Evolutionary conservation across 2,113 vertebrate genomes (phyloP).

Genomic region (Otolemur garnettii): DNA sequence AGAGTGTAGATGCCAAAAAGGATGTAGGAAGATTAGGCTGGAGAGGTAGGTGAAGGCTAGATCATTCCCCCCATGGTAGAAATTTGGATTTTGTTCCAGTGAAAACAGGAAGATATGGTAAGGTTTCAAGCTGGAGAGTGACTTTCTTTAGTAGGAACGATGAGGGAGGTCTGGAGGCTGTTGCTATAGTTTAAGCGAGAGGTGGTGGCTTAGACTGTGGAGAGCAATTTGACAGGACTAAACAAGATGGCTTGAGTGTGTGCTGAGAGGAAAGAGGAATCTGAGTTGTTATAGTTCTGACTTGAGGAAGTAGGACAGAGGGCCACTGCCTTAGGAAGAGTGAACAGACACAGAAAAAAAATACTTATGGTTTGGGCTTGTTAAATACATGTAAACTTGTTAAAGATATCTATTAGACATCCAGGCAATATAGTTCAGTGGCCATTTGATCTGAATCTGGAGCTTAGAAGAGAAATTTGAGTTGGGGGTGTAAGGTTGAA

Average conservation of each 20-base stretch:
- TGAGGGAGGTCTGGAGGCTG: not conserved
- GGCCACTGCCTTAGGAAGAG: not conserved
- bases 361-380: not conserved
- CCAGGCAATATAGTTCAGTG: not conserved
- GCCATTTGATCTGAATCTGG: not conserved
- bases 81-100: constrained; percentile 30
- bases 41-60: not conserved
- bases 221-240: not conserved
- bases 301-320: constrained; percentile 7
- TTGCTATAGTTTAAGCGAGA: not conserved
- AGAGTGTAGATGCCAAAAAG: constrained; percentile 1
- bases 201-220: not conserved
- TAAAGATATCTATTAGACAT: not conserved
- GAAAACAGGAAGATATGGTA: not conserved
- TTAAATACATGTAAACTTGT: not conserved
- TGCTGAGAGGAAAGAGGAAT: not conserved
- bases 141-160: not conserved
- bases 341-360: not conserved
- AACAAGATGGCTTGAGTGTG: not conserved
- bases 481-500: not conserved
- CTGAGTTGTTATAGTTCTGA: not conserved
- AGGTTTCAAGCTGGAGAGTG: not conserved
- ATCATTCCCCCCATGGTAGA: not conserved
- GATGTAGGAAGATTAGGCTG: not conserved
- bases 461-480: constrained; percentile 19